phyloP scores from a whole-genome alignment of 92 coral and sea anemone species.

The Micromussa lordhowensis region DNA sequence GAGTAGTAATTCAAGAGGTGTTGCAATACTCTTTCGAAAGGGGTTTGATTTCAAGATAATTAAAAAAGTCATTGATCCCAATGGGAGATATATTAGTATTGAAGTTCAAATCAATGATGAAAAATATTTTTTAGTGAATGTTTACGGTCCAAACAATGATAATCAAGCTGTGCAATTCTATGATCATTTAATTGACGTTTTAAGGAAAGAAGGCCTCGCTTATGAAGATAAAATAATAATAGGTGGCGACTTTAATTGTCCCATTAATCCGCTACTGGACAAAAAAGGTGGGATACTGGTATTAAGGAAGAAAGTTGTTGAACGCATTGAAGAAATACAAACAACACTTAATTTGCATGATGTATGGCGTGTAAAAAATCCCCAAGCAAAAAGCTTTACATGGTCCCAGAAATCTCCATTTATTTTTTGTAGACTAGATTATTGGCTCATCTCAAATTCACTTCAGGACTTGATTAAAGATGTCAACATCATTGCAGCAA shows the following conservation, averaged over 20 bases:
- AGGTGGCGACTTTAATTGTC: constrained; percentile 48
- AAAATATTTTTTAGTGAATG: constrained; percentile 10
- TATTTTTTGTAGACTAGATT: constrained; percentile 29
- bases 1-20: no score
- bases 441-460: constrained; percentile 18
- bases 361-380: constrained; percentile 23
- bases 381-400: constrained; percentile 7
- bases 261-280: constrained; percentile 24
- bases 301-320: constrained; percentile 15
- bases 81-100: constrained; percentile 22
- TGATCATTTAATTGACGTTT: constrained; percentile 5
- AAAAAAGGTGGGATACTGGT: constrained; percentile 26
- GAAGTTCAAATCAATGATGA: constrained; percentile 31
- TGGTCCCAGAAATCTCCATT: constrained; percentile 16
- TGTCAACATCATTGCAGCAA: constrained; percentile 4
- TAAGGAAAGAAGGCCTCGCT: constrained; percentile 9
- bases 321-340: constrained; percentile 13
- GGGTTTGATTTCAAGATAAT: constrained; percentile 14
- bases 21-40: no score
- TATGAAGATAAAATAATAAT: constrained; percentile 22
- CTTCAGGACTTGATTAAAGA: constrained; percentile 9
- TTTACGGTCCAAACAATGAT: constrained; percentile 47
- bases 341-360: constrained; percentile 14
- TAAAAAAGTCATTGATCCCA: constrained; percentile 5
- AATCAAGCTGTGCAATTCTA: constrained; percentile 25